Conservation (phyloP, 2,888 invertebrate genomes). For the Brachynemurus nebulosus region DNA sequence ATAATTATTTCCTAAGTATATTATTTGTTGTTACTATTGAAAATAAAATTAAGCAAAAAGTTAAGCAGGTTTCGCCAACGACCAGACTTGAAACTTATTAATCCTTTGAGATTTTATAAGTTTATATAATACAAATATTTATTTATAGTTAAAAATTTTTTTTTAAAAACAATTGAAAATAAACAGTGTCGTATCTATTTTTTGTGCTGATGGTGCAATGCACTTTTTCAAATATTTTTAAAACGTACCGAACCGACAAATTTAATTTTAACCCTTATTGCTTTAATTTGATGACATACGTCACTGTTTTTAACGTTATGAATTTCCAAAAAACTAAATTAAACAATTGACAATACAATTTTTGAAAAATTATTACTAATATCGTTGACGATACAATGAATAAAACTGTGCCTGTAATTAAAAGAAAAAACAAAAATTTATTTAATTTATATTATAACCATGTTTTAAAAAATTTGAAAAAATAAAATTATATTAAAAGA, state of each 20-base stretch:
- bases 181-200: too few relatives aligned
- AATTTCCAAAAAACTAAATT: neutral
- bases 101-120: neutral
- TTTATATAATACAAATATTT: neutral
- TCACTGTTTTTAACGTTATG: neutral
- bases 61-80: slow-evolving; percentile 2
- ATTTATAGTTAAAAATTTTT: too few relatives aligned
- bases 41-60: neutral
- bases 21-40: neutral
- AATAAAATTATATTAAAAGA: too few relatives aligned
- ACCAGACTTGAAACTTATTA: neutral
- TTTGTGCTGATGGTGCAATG: too few relatives aligned
- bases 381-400: slow-evolving; percentile 5
- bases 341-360: neutral
- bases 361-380: neutral
- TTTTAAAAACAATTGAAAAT: too few relatives aligned
- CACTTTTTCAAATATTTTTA: too few relatives aligned
- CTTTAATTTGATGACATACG: too few relatives aligned
- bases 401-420: slow-evolving; percentile 5
- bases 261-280: too few relatives aligned
- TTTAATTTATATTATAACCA: neutral
- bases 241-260: too few relatives aligned
- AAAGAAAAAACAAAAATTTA: neutral
- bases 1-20: too few relatives aligned
- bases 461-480: neutral